Evolutionary conservation across 1,140 invertebrate genomes (phyloP), one percentile per base, ranked within the genome.

Genomic region (Heliconius hewitsoni): DNA sequence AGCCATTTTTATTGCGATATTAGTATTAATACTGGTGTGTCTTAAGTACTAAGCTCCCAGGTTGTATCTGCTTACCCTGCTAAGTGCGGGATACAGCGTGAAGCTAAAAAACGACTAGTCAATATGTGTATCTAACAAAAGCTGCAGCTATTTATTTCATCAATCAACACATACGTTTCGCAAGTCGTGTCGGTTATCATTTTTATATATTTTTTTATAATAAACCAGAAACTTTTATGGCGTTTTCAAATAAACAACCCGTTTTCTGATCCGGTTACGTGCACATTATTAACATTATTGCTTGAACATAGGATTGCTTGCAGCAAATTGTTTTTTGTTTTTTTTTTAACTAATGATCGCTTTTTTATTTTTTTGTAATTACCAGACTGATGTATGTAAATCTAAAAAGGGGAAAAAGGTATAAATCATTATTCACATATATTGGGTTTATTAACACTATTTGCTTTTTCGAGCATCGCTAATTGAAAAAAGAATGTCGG

Each of bases 241-340:
- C 37, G 71, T 42, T 72, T 39, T 72, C n/a, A 72, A 72, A 72
- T 72, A n/a, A n/a, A 72, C 71, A 72, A 72, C 71, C 71, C 37
- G 71, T 37, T 72, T 39, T 39, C 71, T 72, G 71, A 72, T 72
- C 71, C 71, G 71, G 71, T 72, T 72, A 72, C n/a, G n/a, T 72
- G 37, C 71, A 72, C 71, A 72, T 72, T 66, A 66, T 66, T 66
- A n/a, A 72, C 37, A 72, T 42, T 37, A 72, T 39, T 72, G 71
- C n/a, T 42, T 42, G 13, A 42, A 72, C 6, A 72, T 72, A 72
- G 71, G 42, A n/a, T 30, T 66, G 23, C 27, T 66, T 30, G 23
- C 11, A 4, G 13, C 4, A 66, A 16, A 66, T 16, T 30, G 13
- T 30, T 5, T 66, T 13, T 57, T 8, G 8, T n/a, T 57, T 66